phyloP scores from a whole-genome alignment of 2,113 vertebrate genomes.

The Pelusios castaneus region DNA sequence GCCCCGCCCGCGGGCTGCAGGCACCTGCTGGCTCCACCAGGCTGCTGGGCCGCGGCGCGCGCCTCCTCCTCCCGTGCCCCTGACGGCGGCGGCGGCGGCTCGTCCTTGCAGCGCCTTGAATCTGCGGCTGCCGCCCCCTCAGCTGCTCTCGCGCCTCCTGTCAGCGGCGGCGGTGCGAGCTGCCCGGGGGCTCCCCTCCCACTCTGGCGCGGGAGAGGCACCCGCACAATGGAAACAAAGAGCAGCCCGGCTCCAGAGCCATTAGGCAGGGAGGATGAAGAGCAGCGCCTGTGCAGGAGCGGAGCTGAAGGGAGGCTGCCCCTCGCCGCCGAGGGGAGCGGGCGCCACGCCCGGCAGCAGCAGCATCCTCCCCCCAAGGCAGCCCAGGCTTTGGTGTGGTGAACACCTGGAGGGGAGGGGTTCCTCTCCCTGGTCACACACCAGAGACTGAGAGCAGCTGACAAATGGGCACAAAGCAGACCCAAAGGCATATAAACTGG shows the following conservation, averaged over 20 bases:
- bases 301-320: not conserved
- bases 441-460: not conserved
- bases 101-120: slow-evolving; percentile 75
- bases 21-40: not conserved
- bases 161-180: slow-evolving; percentile 31
- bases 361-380: no score
- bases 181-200: slow-evolving; percentile 78
- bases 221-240: slow-evolving; percentile 80
- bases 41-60: not conserved
- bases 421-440: no score
- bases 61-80: not conserved
- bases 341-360: not conserved
- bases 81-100: not conserved
- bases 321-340: not conserved
- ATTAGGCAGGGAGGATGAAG: not conserved
- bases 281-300: not conserved
- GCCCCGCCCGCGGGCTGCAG: not conserved
- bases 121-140: slow-evolving; percentile 79
- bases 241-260: slow-evolving; percentile 48
- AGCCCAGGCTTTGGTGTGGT: no score
- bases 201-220: slow-evolving; percentile 41
- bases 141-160: slow-evolving; percentile 55
- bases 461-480: not conserved
- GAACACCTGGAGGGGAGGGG: not conserved
- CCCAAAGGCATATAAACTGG: no score